phyloP scores from a whole-genome alignment of 2,113 vertebrate genomes.

The Ursus arctos region DNA sequence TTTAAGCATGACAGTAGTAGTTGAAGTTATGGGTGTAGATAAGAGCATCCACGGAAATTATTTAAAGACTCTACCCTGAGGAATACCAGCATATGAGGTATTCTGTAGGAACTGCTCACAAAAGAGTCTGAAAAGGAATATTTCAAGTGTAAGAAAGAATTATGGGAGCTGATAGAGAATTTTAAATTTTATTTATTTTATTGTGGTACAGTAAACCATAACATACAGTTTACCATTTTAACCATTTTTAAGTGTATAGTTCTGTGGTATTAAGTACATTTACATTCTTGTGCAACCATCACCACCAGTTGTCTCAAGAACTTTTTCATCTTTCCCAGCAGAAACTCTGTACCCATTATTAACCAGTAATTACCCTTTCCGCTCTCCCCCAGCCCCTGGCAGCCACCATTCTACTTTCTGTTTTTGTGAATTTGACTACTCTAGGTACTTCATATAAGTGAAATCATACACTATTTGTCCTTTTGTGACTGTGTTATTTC shows the following conservation, averaged over 20 bases:
- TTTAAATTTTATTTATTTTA: background rate
- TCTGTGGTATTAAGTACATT: background rate
- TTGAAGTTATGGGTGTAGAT: background rate
- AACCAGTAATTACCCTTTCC: background rate
- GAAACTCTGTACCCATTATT: background rate
- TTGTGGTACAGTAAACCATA: background rate
- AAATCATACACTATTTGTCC: background rate
- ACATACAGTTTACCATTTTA: background rate
- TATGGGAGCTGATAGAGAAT: background rate
- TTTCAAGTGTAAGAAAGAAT: background rate
- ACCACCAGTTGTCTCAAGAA: background rate
- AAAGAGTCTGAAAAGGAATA: background rate
- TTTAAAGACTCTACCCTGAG: background rate
- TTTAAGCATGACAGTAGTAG: background rate
- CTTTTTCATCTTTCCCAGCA: background rate
- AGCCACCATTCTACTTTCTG: background rate
- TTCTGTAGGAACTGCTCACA: background rate
- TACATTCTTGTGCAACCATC: background rate
- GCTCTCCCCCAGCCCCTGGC: no score
- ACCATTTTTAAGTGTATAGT: background rate
- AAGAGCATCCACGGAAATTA: background rate
- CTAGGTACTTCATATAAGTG: background rate
- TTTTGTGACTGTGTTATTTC: constrained; percentile 36
- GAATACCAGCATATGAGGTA: background rate
- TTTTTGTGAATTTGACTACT: background rate